These are phyloP conservation scores for Acrossocheilus fasciatus DNA, from an alignment of 2,797 vertebrate genomes.

Conservation along the genomic window DNA sequence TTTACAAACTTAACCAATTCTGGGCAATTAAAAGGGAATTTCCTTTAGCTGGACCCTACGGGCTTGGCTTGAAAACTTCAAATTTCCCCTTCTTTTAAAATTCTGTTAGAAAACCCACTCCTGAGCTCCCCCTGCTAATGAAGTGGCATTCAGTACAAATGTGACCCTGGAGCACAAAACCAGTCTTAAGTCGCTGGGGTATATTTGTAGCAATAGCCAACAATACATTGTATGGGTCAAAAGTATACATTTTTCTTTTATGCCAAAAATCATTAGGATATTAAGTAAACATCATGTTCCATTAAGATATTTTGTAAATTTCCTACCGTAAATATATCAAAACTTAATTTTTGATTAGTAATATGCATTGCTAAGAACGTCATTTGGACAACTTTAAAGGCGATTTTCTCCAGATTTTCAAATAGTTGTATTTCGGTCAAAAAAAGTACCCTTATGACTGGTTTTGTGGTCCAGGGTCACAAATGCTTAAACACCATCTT, in stretches of 20 bases:
- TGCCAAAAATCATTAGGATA: neutral
- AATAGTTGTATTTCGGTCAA: neutral
- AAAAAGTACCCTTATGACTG: neutral
- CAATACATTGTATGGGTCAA: neutral
- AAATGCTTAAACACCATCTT: neutral
- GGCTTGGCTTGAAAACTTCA: neutral
- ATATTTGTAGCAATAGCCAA: neutral
- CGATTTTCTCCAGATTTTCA: neutral
- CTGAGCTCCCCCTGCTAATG: neutral
- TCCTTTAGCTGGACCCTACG: neutral
- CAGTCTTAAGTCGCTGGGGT: neutral
- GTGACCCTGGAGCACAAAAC: neutral
- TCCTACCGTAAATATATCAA: neutral
- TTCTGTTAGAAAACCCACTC: neutral
- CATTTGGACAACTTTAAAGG: neutral
- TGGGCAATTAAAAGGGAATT: neutral
- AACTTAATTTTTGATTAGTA: no score
- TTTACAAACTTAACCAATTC: constrained; percentile 2
- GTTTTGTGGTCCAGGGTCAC: neutral
- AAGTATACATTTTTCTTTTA: no score
- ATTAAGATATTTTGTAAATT: no score
- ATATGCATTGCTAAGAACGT: neutral
- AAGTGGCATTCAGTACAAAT: neutral
- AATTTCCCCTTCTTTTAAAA: neutral
- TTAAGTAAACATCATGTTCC: neutral